Base-by-base conservation (phyloP, 1,140 invertebrate species). In the Trinorchestia longiramus region DNA sequence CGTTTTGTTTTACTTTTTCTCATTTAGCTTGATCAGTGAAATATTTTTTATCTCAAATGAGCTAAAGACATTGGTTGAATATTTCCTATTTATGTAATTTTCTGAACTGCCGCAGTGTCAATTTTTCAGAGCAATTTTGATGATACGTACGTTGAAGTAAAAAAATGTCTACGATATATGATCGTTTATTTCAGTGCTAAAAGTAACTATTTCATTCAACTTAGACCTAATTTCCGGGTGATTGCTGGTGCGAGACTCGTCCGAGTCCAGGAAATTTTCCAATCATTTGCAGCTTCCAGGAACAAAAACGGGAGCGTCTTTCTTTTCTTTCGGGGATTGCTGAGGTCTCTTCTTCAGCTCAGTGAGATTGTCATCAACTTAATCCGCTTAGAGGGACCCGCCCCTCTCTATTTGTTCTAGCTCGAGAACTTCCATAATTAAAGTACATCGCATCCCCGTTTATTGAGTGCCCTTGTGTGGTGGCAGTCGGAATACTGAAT, bases 281-380 rank as follows among this genome's bases (percentile, higher is more conserved):
- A 77, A 77, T 77, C 62, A 77, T 77, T 44, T 91, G 28, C 19
- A 43, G 88, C 43, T 28, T 44, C 88, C 6, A 42, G 43, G 88
- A 91, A 43, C 88, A 91, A 91, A 43, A 91, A 91, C 43, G 19
- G 8, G 41, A 43, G 88, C 43, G 41, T 91, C 43, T 91, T 44
- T 42, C 88, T 91, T 91, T 94, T 94, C 41, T 23, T 44, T 45
- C 92, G 92, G 43, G n/a, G 43, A 43, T 47, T 43, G 41, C 43
- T 94, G 11, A 47, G 92, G 92, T 40, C 44, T 94, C 44, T 40
- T 94, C 92, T 94, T 45, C 41, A 94, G 92, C 92, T 94, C 92
- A 94, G 92, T 94, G 92, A 94, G 92, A 94, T 94, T 94, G 92
- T 94, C 92, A 45, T 94, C 92, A 94, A 47, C 92, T 94, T 94